Conservation (phyloP, 23 tunicate genomes). For the Styela clava region DNA sequence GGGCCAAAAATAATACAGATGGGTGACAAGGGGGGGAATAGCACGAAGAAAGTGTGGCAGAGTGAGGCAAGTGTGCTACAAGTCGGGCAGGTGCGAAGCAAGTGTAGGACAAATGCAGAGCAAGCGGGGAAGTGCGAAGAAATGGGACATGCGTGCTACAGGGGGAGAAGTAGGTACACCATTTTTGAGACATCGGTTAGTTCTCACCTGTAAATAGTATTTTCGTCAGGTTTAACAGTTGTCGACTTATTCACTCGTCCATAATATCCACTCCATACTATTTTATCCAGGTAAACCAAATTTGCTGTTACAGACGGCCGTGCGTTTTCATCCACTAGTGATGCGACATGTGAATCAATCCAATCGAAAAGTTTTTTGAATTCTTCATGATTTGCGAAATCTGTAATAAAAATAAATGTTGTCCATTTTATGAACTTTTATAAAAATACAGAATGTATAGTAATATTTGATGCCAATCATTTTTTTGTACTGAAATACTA, state of each 20-base stretch:
- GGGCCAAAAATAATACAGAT: too few species aligned
- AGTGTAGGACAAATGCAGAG: too few species aligned
- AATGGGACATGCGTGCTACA: too few species aligned
- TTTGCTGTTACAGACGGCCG: constrained; percentile 52
- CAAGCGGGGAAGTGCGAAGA: too few species aligned
- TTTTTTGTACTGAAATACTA: not conserved
- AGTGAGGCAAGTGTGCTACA: too few species aligned
- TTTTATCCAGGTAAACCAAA: constrained; percentile 46
- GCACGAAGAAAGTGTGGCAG: too few species aligned
- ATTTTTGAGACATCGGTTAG: too few species aligned
- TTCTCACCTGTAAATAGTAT: constrained; percentile 59
- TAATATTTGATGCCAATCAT: not conserved
- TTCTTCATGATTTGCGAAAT: not conserved
- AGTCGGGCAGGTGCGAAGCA: too few species aligned
- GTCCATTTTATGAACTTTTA: not conserved
- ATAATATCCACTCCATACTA: constrained; percentile 50
- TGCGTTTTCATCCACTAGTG: constrained; percentile 18
- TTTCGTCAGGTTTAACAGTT: constrained; percentile 10
- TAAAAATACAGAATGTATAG: not conserved
- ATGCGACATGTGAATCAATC: constrained; percentile 17
- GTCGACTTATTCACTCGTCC: constrained; percentile 40
- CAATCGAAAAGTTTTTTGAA: constrained; percentile 4
- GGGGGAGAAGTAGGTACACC: too few species aligned
- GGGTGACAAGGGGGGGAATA: too few species aligned
- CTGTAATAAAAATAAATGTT: constrained; percentile 6